Evolutionary conservation across 2,888 invertebrate genomes (phyloP), one percentile per base, ranked within the genome.

Genomic region (Emesis furor): DNA sequence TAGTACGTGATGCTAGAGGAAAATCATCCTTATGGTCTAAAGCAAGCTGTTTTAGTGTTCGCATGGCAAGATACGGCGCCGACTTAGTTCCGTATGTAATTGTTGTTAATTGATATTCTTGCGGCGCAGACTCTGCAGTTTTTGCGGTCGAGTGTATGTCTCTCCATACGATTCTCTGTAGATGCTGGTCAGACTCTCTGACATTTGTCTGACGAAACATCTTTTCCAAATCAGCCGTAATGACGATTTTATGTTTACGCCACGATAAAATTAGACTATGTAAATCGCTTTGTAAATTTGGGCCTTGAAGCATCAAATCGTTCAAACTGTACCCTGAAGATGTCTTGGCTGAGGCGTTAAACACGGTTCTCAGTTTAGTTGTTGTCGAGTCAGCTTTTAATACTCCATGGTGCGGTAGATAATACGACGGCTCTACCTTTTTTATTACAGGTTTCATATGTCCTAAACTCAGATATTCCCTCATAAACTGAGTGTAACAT

Each of bases 341-440:
- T 30, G 51, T 72, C 46, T 72, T 72, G 1, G 51, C 72, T 30
- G 72, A 72, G 12, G 51, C 72, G 51, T 72, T 72, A 14, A 72
- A 72, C 46, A 72, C 73, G 24, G 51, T 72, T 51, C 72, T 30
- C 17, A 72, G 14, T 72, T 72, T 72, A 30, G 72, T 51, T 32
- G 72, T 72, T 30, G 72, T 72, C 12, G 51, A 72, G 46, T 59
- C 73, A n/a, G 51, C 73, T n/a, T 73, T 73, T 73, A 73, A 35
- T 12, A 42, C 42, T 12, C 12, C 42, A 51, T 72, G 51, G 14
- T 51, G 72, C 46, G 72, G 72, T 24, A 32, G 72, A 72, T 72
- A 72, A 30, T 72, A 72, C 30, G 30, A 72, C 32, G 46, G 46
- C 51, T 72, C 46, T 72, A 72, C 72, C 72, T 32, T 24, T 72